A percentile compares a stretch with the other conserved stretches of the same genome.
These are phyloP conservation scores for Caenorhabditis briggsae DNA, from an alignment of 1,140 invertebrate genomes.

Conservation along the genomic window DNA sequence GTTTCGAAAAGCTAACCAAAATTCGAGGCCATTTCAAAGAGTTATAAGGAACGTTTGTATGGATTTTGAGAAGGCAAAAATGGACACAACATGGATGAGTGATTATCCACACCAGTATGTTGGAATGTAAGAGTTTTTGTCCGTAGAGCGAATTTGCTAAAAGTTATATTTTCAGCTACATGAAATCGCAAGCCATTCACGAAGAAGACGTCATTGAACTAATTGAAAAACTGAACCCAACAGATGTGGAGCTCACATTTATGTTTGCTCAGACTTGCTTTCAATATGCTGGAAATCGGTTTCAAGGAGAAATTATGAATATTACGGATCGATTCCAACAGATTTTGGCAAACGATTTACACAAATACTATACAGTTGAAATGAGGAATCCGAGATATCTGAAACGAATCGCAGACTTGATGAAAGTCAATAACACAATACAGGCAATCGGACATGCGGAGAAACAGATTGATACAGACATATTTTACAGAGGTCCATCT, in stretches of 20 bases:
- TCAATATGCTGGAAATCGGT: slow-evolving; percentile 21
- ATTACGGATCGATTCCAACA: slow-evolving; percentile 15
- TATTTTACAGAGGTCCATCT: slow-evolving; percentile 5
- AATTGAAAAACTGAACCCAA: not conserved
- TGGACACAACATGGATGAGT: slow-evolving; percentile 17
- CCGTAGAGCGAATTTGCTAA: not conserved
- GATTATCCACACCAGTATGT: not conserved
- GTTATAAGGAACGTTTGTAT: not conserved
- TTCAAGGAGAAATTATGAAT: slow-evolving; percentile 20
- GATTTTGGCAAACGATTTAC: slow-evolving; percentile 7
- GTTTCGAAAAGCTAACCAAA: not conserved
- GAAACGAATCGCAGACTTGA: not conserved
- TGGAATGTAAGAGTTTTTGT: not conserved
- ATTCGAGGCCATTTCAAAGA: not conserved
- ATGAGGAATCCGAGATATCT: not conserved
- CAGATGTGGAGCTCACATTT: not conserved
- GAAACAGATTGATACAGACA: not conserved
- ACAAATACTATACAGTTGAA: not conserved
- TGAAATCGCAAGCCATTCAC: not conserved
- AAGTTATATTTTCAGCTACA: not conserved
- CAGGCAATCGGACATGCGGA: not conserved
- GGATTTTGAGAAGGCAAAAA: not conserved
- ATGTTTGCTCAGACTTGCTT: slow-evolving; percentile 22
- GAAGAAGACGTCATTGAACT: not conserved
- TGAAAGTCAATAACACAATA: slow-evolving; percentile 20